These are phyloP conservation scores for Oophaga sylvatica DNA, from an alignment of 2,797 vertebrate species.

Conservation along the genomic window DNA sequence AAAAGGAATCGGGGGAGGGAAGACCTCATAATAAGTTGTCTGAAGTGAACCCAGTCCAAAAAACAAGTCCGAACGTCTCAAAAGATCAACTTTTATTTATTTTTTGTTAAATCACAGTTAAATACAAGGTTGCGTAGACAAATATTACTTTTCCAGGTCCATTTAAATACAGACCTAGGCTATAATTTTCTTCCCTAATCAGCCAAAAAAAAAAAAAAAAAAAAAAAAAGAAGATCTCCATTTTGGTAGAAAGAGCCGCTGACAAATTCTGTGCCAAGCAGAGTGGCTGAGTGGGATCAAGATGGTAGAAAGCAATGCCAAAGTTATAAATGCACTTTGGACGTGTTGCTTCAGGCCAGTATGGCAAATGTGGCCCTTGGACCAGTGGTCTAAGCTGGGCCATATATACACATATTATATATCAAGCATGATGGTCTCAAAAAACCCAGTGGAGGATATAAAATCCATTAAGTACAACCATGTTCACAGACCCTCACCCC, in stretches of 20 bases:
- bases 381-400: neutral
- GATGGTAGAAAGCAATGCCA: neutral
- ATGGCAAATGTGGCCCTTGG: neutral
- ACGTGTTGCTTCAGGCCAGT: neutral
- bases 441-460: neutral
- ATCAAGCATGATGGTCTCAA: neutral
- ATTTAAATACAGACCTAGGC: constrained; percentile 8
- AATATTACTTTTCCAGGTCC: neutral
- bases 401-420: neutral
- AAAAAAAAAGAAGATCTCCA: neutral
- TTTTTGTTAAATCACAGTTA: neutral
- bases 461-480: neutral
- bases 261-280: neutral
- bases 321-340: no score
- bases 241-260: neutral
- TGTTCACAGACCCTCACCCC: neutral
- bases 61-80: neutral
- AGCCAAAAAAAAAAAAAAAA: neutral
- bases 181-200: neutral
- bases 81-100: constrained; percentile 16
- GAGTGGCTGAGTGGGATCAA: neutral
- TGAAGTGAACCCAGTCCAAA: neutral
- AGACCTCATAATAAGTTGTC: neutral
- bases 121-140: constrained; percentile 15
- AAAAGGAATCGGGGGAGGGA: neutral